Evolutionary conservation across 2,888 invertebrate species (phyloP).

Genomic region (Agrotis puta): DNA sequence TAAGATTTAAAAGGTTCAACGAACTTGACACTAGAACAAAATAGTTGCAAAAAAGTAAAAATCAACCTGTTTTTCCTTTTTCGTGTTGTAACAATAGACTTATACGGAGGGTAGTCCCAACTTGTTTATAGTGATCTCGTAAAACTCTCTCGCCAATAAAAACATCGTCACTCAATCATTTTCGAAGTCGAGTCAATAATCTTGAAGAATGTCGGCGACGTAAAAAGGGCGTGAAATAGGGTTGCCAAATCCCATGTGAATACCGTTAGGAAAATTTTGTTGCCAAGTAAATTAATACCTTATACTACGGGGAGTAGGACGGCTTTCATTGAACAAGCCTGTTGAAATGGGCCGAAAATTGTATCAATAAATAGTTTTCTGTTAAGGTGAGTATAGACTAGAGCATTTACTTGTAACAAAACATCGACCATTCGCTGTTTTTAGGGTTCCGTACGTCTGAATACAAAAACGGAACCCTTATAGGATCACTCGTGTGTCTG

Average conservation of each 20-base stretch:
- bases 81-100: slow-evolving; percentile 29
- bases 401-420: too few species aligned
- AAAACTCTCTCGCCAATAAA: slow-evolving; percentile 51
- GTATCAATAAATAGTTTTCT: not conserved
- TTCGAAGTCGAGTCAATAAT: slow-evolving; percentile 59
- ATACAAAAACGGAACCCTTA: too few species aligned
- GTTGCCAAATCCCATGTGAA: slow-evolving; percentile 12
- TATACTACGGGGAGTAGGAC: not conserved
- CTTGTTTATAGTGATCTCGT: slow-evolving; percentile 61
- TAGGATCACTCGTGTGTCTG: too few species aligned
- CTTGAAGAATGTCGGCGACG: slow-evolving; percentile 36
- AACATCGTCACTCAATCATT: slow-evolving; percentile 63
- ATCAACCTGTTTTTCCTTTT: slow-evolving; percentile 42
- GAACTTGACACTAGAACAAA: slow-evolving; percentile 17
- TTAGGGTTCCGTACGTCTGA: too few species aligned
- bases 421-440: too few species aligned
- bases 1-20: slow-evolving; percentile 26
- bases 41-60: slow-evolving; percentile 11
- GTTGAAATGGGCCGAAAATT: not conserved
- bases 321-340: not conserved
- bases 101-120: slow-evolving; percentile 12
- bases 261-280: not conserved
- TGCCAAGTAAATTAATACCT: not conserved
- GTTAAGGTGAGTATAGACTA: too few species aligned
- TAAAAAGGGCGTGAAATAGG: slow-evolving; percentile 40